Evolutionary conservation across 2,888 invertebrate species (phyloP), one percentile per base, ranked within the genome.

Genomic region (Apodemia zela): DNA sequence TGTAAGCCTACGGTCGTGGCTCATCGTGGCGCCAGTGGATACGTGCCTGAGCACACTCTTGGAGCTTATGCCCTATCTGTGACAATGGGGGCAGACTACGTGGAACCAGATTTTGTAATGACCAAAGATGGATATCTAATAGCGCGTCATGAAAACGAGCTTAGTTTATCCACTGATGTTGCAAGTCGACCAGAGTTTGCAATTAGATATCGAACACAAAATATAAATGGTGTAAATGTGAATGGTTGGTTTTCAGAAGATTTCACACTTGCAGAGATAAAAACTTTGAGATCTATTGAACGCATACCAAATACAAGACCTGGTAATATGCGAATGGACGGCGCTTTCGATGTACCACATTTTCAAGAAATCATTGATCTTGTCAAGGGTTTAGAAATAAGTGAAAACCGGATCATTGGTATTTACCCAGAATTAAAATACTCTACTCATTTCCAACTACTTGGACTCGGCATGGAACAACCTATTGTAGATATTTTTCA

Each of bases 241-340:
- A 77, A 64, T 21, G 89, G 87, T 35, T 91, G 90, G 90, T 89
- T 89, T 69, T 79, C 85, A 0, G 90, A 91, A 75, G 90, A 91
- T 65, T 89, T 89, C 63, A 89, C 88, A 8, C 76, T 91, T 1
- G 77, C 78, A 5, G 90, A 91, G 77, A 66, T 91, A 15, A 90
- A 89, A 75, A 83, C 81, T 0, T 73, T 91, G 15, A 80, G 82
- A 17, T 80, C 81, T 1, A 66, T 79, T 15, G 90, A 91, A 73
- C 80, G 85, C 13, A 82, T 89, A 42, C 80, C 87, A 1, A 66
- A 75, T 0, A 74, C 81, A 13, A 78, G 90, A 71, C 87, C 86
- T 0, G 89, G 87, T 8, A 91, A 89, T 61, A 78, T 85, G 8
- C 76, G 89, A 33, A 75, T 90, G 78, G 73, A 90, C 63, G 78